Base-by-base conservation (phyloP, 2,113 vertebrate species). In the Microtus montanus region DNA sequence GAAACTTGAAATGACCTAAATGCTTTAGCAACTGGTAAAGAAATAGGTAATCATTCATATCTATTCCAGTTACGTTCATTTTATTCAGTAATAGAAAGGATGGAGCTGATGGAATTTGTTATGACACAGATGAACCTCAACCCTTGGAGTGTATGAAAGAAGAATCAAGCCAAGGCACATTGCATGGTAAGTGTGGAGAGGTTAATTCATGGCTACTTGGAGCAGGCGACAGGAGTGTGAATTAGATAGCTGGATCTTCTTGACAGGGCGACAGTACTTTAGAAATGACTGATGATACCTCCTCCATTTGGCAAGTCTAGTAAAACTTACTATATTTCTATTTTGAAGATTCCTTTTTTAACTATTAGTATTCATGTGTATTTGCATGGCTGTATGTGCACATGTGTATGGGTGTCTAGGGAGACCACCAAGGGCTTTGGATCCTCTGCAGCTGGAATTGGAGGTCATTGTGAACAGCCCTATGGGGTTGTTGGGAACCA, bases 381-480 rank as follows among this genome's bases (percentile, higher is more conserved):
- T 83, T 38, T 83, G 26, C 54, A 83, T 41, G n/a, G 30, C 5
- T 84, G 26, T 30, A 44, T 64, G 58, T 44, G 14, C 38, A 64
- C 41, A 26, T 8, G 44, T 30, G 0, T 6, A 1, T 84, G 38
- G 26, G n/a, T 41, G 3, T 0, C 24, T 63, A 41, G n/a, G 4
- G 58, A 84, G 38, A 15, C 8, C 38, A 64, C 26, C 30, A 54
- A 28, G 24, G 24, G 3, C 24, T 41, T 63, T 30, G 14, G 26
- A 64, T 41, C 24, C 7, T 61, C 26, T 64, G 38, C 4, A 17
- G 4, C 58, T 84, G 35, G 58, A 84, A 44, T 44, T 19, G 0
- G 14, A 64, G 58, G 26, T 44, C 19, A 28, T 17, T 47, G 74
- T 47, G 6, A 77, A 8, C 26, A 77, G 24, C 13, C 13, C 44